phyloP scores from a whole-genome alignment of 2,797 vertebrate genomes.

The Sebastes minor region DNA sequence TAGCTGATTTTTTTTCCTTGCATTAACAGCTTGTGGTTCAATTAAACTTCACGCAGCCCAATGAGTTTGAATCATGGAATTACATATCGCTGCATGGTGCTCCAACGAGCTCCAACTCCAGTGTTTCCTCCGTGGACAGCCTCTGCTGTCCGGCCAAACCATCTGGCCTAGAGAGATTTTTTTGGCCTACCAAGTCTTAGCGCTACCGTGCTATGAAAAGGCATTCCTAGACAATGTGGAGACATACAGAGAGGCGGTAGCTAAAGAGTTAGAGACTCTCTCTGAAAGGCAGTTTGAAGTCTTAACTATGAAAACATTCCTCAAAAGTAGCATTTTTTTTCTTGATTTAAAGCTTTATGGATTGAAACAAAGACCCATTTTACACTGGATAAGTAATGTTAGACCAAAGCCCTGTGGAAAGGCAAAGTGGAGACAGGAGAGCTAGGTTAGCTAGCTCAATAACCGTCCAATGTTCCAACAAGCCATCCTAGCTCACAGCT shows the following conservation, averaged over 20 bases:
- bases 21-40: constrained; percentile 75
- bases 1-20: constrained; percentile 74
- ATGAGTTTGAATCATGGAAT: constrained; percentile 67
- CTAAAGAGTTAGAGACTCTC: constrained; percentile 17
- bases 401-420: neutral
- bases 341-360: constrained; percentile 10
- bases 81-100: constrained; percentile 47
- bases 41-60: constrained; percentile 75
- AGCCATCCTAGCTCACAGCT: neutral
- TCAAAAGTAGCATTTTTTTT: constrained; percentile 6
- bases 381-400: neutral
- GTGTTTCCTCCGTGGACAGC: constrained; percentile 61
- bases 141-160: constrained; percentile 46
- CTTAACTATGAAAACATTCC: constrained; percentile 36
- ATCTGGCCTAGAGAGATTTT: constrained; percentile 55
- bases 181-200: constrained; percentile 34
- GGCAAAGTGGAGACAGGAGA: neutral
- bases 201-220: constrained; percentile 38
- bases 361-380: constrained; percentile 2
- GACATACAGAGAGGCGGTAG: constrained; percentile 31
- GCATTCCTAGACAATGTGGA: constrained; percentile 53
- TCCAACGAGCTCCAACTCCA: constrained; percentile 52
- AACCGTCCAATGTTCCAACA: neutral
- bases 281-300: constrained; percentile 21
- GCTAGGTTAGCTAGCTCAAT: neutral